Conservation (phyloP, 2,113 vertebrate species). For the Callionymus lyra region DNA sequence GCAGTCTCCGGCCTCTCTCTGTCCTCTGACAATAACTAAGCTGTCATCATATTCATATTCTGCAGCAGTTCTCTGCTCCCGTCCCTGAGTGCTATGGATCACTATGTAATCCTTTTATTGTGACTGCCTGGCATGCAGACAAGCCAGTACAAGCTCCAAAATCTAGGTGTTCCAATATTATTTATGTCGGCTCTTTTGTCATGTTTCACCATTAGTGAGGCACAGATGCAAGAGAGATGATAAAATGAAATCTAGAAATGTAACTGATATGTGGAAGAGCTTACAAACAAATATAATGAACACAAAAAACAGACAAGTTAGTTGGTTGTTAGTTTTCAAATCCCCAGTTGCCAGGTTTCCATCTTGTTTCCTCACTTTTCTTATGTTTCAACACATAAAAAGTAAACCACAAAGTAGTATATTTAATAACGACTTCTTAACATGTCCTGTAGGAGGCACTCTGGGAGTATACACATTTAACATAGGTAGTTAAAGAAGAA, state of each 20-base stretch:
- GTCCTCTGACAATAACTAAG: slow-evolving; percentile 20
- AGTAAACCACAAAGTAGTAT: no score
- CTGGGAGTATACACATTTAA: no score
- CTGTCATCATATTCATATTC: slow-evolving; percentile 47
- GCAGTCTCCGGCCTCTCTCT: slow-evolving; percentile 9
- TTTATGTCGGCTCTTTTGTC: slow-evolving; percentile 6
- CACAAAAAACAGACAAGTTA: no score
- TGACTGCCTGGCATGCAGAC: slow-evolving; percentile 29
- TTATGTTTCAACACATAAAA: no score
- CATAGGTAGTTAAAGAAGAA: no score
- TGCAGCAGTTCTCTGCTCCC: slow-evolving; percentile 30
- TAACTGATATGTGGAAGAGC: background rate
- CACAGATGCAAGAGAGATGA: slow-evolving; percentile 10
- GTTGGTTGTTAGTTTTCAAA: no score
- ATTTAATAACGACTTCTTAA: no score
- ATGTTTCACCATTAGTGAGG: background rate
- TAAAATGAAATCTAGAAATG: slow-evolving; percentile 15
- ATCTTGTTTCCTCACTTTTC: no score
- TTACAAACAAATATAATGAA: background rate
- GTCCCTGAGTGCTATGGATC: slow-evolving; percentile 42
- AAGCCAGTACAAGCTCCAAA: slow-evolving; percentile 21
- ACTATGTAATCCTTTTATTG: slow-evolving; percentile 43
- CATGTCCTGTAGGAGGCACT: no score
- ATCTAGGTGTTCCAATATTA: slow-evolving; percentile 14
- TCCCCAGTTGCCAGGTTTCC: no score